Base-by-base conservation (phyloP, 2,888 invertebrate genomes). In the Cynaeus angustus region DNA sequence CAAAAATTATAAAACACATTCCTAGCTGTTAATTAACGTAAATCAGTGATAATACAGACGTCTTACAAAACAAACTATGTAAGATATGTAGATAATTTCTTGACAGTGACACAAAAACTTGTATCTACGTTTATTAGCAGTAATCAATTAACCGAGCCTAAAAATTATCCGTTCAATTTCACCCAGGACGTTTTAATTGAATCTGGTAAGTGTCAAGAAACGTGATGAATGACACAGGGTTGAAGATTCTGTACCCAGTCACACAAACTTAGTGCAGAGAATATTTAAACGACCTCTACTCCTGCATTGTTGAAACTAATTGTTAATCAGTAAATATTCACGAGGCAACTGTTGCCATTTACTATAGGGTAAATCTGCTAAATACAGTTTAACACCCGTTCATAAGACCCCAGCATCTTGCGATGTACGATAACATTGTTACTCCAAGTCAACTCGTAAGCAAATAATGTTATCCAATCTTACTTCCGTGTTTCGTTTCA, bases 281-380 rank as follows among this genome's bases (percentile, higher is more conserved):
- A 38, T 61, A 50, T 61, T 61, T 28, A 13, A 53, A 21, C n/a
- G 8, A 21, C 38, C 21, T 33, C 41, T n/a, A 56, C 21, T 41
- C 48, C 33, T 38, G 50, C 61, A 50, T 61, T 59, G 59, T 59
- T 46, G 33, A 13, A 59, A 46, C 66, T 66, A 66, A 66, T 66
- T 66, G 66, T 66, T 66, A 66, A 66, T 66, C 66, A 66, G 66
- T 66, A 56, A 66, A 66, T 66, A 66, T 66, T 66, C 66, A 66
- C 55, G 56, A 66, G 28, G 14, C 38, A 33, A 66, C 66, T 55
- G 66, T 66, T 48, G 56, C 33, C 48, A 38, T 12, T 66, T 37
- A 46, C 66, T 56, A 56, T 37, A 13, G 64, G 56, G 64, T 56
- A 64, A 64, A 41, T 64, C 58, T 46, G 33, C 50, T 68, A 37